These are phyloP conservation scores for Ictidomys tridecemlineatus DNA, from an alignment of 2,113 vertebrate genomes.

Conservation along the genomic window DNA sequence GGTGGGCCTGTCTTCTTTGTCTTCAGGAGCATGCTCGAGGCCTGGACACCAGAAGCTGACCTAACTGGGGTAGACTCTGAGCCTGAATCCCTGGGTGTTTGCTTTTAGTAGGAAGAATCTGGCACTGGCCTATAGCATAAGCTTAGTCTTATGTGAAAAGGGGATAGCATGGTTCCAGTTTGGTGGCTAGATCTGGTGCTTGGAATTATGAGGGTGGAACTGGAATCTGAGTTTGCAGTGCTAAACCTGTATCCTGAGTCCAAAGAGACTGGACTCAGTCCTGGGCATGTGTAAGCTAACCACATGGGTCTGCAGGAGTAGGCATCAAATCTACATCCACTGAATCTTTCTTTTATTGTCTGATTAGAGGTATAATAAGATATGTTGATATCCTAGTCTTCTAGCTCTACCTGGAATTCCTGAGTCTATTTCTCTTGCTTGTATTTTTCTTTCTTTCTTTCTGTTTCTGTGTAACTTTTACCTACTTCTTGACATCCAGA, in stretches of 20 bases:
- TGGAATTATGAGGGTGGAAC: neutral
- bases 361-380: neutral
- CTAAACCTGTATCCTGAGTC: neutral
- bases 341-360: neutral
- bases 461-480: neutral
- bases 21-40: neutral
- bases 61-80: rapidly evolving
- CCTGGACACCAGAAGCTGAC: neutral
- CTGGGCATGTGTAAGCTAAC: rapidly evolving
- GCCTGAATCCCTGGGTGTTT: too few species aligned
- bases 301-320: too few species aligned
- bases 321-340: too few species aligned
- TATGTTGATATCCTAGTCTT: neutral
- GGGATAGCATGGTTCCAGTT: too few species aligned
- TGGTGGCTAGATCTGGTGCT: neutral
- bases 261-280: too few species aligned
- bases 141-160: neutral
- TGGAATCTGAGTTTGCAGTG: neutral
- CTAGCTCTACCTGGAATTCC: neutral
- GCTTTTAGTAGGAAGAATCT: neutral
- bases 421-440: neutral
- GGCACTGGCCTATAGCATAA: neutral
- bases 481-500: neutral
- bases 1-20: neutral
- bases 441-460: neutral